phyloP scores from a whole-genome alignment of 1,140 invertebrate species.

The Leptinotarsa texana region DNA sequence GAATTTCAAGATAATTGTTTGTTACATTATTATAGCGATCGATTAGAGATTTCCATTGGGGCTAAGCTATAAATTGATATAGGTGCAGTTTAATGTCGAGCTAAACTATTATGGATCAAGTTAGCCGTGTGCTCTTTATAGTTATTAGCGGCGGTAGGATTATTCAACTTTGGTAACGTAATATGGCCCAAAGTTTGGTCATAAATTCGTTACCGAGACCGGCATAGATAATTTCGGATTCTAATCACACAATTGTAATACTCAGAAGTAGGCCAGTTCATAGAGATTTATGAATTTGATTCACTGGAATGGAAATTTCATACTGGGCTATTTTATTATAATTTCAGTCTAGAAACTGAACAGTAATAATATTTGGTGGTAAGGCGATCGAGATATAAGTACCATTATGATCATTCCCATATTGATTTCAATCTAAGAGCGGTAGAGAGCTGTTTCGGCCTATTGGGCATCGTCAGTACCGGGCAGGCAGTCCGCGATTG shows the following conservation, averaged over 20 bases:
- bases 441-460: too few relatives aligned
- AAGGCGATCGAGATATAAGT: too few relatives aligned
- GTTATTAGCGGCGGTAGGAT: neutral
- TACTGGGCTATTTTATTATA: too few relatives aligned
- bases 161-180: neutral
- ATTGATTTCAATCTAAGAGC: too few relatives aligned
- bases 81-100: neutral
- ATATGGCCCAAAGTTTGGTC: conserved; percentile 2
- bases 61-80: neutral
- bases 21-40: neutral
- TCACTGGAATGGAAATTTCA: too few relatives aligned
- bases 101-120: conserved; percentile 8
- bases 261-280: neutral
- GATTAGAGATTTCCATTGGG: neutral
- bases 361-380: too few relatives aligned
- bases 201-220: conserved; percentile 1
- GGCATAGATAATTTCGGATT: conserved; percentile 5
- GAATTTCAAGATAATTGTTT: neutral
- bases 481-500: too few relatives aligned
- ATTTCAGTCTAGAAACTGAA: too few relatives aligned
- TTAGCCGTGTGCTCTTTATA: conserved; percentile 8
- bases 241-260: neutral
- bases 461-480: too few relatives aligned
- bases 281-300: neutral
- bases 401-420: too few relatives aligned